Evolutionary conservation across 2,113 vertebrate genomes (phyloP).

Genomic region (Psephotus haematonotus): DNA sequence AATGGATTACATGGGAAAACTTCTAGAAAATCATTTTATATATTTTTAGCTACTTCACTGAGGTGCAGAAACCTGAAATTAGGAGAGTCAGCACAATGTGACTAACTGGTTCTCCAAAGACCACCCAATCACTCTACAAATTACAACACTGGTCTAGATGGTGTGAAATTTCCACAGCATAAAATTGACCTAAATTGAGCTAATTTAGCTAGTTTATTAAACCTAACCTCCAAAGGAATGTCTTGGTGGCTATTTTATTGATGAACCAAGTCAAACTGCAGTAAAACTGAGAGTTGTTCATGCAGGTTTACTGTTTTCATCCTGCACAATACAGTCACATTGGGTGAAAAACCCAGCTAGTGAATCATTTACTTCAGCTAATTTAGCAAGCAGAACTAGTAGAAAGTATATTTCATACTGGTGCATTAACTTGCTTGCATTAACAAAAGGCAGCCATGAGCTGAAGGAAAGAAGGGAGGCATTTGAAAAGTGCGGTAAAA

Average conservation of each 20-base stretch:
- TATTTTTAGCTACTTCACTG: not conserved
- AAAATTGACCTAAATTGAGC: not conserved
- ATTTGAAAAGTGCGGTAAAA: not conserved
- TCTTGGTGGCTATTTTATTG: not conserved
- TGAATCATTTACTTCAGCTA: not conserved
- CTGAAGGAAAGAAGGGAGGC: not conserved
- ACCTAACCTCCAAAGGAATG: not conserved
- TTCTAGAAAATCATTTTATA: not conserved
- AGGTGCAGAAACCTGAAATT: not conserved
- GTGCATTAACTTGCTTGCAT: not conserved
- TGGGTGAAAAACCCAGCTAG: not conserved
- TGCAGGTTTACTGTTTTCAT: not conserved
- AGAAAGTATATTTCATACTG: not conserved
- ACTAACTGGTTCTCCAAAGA: not conserved
- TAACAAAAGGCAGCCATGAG: not conserved
- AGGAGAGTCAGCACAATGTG: not conserved
- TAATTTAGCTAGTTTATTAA: not conserved
- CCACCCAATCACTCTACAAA: not conserved
- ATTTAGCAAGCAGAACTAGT: not conserved
- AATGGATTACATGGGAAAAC: not conserved
- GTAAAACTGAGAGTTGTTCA: not conserved
- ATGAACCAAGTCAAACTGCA: not conserved
- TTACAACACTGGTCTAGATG: not conserved
- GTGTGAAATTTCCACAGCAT: not conserved
- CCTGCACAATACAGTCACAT: not conserved